phyloP scores from a whole-genome alignment of 1,140 invertebrate species.

The Linepithema humile region DNA sequence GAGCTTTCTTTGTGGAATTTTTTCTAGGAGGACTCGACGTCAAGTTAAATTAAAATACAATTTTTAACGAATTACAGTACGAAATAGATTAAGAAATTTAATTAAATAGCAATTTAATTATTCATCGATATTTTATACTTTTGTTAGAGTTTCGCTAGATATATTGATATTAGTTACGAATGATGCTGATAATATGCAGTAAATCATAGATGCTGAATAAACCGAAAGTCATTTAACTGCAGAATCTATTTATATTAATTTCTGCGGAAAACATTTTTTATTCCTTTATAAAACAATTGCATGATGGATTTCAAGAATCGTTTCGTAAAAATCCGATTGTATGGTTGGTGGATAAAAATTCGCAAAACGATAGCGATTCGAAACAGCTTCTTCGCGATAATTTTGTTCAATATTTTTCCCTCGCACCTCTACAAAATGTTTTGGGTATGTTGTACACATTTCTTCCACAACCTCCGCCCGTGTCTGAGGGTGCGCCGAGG shows the following conservation, averaged over 20 bases:
- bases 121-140: background rate
- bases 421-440: background rate
- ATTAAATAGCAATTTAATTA: slow-evolving; percentile 1
- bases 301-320: slow-evolving; percentile 6
- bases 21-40: background rate
- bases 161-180: background rate
- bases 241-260: background rate
- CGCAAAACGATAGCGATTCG: slow-evolving; percentile 36
- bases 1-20: background rate
- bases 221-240: too few relatives aligned
- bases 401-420: slow-evolving; percentile 23
- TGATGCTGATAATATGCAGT: background rate
- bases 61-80: background rate
- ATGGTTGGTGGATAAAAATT: background rate
- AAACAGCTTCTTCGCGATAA: slow-evolving; percentile 40
- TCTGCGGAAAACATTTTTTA: background rate
- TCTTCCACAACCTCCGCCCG: background rate
- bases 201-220: too few relatives aligned
- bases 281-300: background rate
- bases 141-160: background rate
- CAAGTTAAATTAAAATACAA: background rate
- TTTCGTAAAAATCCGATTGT: slow-evolving; percentile 64
- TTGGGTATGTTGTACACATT: background rate
- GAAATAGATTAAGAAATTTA: background rate
- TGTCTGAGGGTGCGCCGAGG: background rate